phyloP scores from a whole-genome alignment of 2,113 vertebrate genomes.

The Rhagologus leucostigma region DNA sequence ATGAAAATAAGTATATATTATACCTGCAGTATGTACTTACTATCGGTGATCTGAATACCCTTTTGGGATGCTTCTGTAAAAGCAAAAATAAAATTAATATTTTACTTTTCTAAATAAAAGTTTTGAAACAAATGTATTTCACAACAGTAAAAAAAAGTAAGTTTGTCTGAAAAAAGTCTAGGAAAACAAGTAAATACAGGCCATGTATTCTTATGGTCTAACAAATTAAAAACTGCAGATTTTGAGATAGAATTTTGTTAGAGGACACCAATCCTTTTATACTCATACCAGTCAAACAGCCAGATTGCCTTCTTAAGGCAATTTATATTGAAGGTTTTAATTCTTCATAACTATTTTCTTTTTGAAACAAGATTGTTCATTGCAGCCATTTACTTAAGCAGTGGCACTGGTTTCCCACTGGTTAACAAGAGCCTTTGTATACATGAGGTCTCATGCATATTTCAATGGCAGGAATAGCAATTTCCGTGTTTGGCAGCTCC shows the following conservation, averaged over 20 bases:
- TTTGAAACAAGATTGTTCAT: not conserved
- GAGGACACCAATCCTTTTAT: not conserved
- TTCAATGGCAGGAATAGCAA: not conserved
- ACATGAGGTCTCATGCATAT: not conserved
- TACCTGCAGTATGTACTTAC: not conserved
- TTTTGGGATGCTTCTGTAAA: not conserved
- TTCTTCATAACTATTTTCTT: not conserved
- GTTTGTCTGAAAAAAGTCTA: not conserved
- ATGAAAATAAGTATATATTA: not conserved
- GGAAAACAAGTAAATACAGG: not conserved
- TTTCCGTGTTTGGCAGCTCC: constrained; percentile 7
- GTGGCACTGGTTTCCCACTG: not conserved
- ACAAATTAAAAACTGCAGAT: not conserved
- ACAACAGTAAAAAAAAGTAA: not conserved
- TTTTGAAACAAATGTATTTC: not conserved
- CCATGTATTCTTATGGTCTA: not conserved
- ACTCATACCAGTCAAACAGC: not conserved
- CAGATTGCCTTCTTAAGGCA: not conserved
- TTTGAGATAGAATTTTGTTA: not conserved
- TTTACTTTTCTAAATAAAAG: not conserved
- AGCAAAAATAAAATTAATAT: not conserved
- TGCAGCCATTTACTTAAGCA: not conserved
- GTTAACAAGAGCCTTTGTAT: not conserved
- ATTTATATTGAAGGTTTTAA: not conserved
- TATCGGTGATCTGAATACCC: not conserved